A percentile compares a stretch with the other conserved stretches of the same genome.
Conservation (phyloP, 2,888 invertebrate genomes). For the Marasmarcha lunaedactyla region DNA sequence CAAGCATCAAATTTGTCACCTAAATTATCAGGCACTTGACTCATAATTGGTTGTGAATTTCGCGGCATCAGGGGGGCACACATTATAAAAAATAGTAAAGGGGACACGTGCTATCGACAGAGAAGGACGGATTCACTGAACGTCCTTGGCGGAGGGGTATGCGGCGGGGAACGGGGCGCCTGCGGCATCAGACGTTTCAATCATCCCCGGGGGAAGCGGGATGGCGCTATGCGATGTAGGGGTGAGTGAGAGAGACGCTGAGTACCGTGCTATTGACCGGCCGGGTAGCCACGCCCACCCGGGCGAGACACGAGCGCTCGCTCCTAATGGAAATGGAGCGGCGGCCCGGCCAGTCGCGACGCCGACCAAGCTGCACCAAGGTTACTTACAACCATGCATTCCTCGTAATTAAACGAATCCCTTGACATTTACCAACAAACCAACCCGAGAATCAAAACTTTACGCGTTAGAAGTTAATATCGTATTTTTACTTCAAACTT, state of each 20-base stretch:
- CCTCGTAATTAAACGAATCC: too few relatives aligned
- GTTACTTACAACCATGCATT: constrained; percentile 27
- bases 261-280: constrained; percentile 68
- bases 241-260: constrained; percentile 39
- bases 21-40: constrained; percentile 65
- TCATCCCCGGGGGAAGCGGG: constrained; percentile 60
- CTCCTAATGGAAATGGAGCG: constrained; percentile 69
- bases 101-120: constrained; percentile 69
- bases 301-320: constrained; percentile 62
- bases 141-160: constrained; percentile 67
- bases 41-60: constrained; percentile 66
- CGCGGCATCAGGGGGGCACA: constrained; percentile 63
- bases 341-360: constrained; percentile 65
- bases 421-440: too few relatives aligned
- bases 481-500: too few relatives aligned
- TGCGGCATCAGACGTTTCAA: constrained; percentile 71
- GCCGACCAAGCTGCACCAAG: constrained; percentile 39
- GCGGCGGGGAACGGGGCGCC: constrained; percentile 67
- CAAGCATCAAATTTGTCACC: constrained; percentile 58
- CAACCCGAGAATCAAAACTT: too few relatives aligned
- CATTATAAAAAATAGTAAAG: constrained; percentile 67
- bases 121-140: constrained; percentile 71
- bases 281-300: constrained; percentile 66
- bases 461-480: too few relatives aligned
- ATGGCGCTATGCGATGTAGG: constrained; percentile 24